Evolutionary conservation across 2,113 vertebrate species (phyloP).

Genomic region (Zosterops hypoxanthus): DNA sequence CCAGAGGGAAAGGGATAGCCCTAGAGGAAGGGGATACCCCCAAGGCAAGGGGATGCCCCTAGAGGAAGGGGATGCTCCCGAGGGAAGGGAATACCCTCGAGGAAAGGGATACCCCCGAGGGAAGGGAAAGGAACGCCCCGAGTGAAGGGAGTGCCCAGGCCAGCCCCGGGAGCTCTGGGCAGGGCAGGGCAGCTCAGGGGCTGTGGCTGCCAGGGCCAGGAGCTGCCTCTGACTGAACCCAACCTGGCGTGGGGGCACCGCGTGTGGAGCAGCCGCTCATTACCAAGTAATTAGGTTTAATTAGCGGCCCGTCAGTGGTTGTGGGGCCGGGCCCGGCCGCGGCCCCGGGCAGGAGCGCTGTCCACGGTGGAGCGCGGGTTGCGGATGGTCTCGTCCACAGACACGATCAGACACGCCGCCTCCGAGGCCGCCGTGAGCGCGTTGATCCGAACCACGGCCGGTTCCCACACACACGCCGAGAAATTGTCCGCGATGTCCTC

Average conservation of each 20-base stretch:
- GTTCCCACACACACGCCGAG: slow-evolving; percentile 90
- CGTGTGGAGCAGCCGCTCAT: background rate
- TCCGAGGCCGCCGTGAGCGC: slow-evolving; percentile 92
- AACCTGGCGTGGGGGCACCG: background rate
- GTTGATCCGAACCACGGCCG: slow-evolving; percentile 89
- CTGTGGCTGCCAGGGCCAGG: background rate
- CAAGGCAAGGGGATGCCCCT: background rate
- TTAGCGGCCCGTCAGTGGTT: slow-evolving; percentile 64
- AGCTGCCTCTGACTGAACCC: background rate
- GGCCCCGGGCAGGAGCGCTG: slow-evolving; percentile 75
- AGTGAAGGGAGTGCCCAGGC: background rate
- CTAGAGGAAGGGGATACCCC: too few species aligned
- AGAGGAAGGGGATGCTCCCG: too few species aligned
- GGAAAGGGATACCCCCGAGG: too few species aligned
- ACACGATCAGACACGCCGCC: slow-evolving; percentile 94
- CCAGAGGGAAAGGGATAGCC: too few species aligned
- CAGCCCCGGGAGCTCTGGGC: background rate
- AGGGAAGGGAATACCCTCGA: too few species aligned
- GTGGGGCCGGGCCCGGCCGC: slow-evolving; percentile 83
- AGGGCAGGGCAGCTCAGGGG: background rate
- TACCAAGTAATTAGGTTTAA: too few species aligned
- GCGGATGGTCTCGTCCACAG: slow-evolving; percentile 95
- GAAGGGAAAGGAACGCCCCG: too few species aligned
- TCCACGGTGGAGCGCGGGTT: slow-evolving; percentile 88
- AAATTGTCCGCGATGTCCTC: slow-evolving; percentile 97